These are phyloP conservation scores for Ptychadena robeensis DNA, from an alignment of 2,797 vertebrate species.

Conservation along the genomic window DNA sequence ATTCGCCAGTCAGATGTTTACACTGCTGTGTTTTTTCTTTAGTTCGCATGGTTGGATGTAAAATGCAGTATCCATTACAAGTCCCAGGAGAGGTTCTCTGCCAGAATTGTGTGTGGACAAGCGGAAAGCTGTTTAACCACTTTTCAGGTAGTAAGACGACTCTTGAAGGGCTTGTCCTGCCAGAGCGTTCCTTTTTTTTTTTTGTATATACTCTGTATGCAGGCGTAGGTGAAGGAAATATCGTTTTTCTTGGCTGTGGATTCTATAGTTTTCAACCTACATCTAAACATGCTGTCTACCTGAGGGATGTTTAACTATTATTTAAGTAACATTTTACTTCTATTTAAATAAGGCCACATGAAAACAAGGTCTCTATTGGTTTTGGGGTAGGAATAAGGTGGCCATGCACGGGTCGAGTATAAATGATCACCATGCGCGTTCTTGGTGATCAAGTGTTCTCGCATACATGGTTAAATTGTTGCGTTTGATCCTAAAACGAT, in stretches of 20 bases:
- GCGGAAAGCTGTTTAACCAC: neutral
- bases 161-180: neutral
- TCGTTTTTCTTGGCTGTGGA: neutral
- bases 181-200: neutral
- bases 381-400: no score
- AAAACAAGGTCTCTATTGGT: no score
- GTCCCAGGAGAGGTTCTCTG: neutral
- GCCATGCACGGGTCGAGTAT: no score
- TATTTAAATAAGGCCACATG: no score
- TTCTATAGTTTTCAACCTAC: neutral
- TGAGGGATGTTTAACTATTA: no score
- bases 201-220: neutral
- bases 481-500: no score
- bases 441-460: no score
- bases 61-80: neutral
- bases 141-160: neutral
- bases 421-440: no score
- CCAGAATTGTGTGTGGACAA: neutral
- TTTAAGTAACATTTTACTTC: no score
- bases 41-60: neutral
- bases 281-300: no score
- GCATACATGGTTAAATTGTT: no score
- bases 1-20: neutral
- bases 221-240: neutral
- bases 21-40: neutral